A percentile compares a stretch with the other conserved stretches of the same genome.
phyloP scores from a whole-genome alignment of 2,888 invertebrate genomes.

The Notodonta ziczac region DNA sequence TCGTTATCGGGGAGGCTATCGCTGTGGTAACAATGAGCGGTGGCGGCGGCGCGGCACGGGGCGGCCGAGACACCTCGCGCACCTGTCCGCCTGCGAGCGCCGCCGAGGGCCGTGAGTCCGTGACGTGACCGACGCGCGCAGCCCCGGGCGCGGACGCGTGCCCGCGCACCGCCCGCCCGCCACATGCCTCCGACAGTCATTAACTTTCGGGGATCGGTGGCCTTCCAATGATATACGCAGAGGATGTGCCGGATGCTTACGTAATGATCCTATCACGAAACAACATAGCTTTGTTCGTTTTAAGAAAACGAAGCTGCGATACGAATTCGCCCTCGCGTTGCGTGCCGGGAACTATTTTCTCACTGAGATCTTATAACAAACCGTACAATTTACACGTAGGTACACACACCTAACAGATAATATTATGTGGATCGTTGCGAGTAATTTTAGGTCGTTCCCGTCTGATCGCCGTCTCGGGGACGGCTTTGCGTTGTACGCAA shows the following conservation, averaged over 20 bases:
- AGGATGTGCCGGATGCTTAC: slow-evolving; percentile 73
- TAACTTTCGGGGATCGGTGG: slow-evolving; percentile 74
- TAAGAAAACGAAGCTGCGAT: slow-evolving; percentile 42
- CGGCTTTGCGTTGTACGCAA: slow-evolving; percentile 53
- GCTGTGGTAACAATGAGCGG: slow-evolving; percentile 42
- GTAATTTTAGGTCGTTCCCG: slow-evolving; percentile 78
- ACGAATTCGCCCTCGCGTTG: slow-evolving; percentile 38
- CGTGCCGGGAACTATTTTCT: slow-evolving; percentile 52
- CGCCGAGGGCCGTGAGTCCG: slow-evolving; percentile 27
- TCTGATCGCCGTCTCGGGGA: slow-evolving; percentile 43
- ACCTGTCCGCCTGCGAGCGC: slow-evolving; percentile 45
- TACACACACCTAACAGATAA: slow-evolving; percentile 45
- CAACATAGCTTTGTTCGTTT: slow-evolving; percentile 39
- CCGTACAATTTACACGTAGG: slow-evolving; percentile 41
- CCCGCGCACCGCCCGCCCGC: slow-evolving; percentile 51
- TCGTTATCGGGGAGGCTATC: slow-evolving; percentile 55
- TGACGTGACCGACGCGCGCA: slow-evolving; percentile 49
- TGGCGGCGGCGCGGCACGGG: slow-evolving; percentile 33
- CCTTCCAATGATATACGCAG: slow-evolving; percentile 71
- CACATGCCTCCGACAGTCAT: slow-evolving; percentile 77
- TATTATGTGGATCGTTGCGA: slow-evolving; percentile 51
- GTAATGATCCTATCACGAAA: slow-evolving; percentile 63
- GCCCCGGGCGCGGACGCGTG: slow-evolving; percentile 40
- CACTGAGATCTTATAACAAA: slow-evolving; percentile 43
- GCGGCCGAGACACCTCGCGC: slow-evolving; percentile 44